Base-by-base conservation (phyloP, 2,888 invertebrate species). In the Bhutanitis thaidina region DNA sequence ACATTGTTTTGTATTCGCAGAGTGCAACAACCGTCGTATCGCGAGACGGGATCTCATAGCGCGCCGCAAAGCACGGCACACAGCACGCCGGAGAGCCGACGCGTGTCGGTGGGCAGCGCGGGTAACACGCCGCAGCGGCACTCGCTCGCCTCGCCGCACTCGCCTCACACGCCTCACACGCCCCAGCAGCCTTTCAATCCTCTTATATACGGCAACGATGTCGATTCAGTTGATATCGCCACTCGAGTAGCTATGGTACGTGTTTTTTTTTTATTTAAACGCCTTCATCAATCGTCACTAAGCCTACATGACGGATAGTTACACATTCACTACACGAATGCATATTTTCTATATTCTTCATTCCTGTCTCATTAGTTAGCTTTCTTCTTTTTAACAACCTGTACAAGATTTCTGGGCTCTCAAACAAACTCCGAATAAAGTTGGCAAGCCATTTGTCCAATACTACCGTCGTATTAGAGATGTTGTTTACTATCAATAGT, bases 171-270 rank as follows among this genome's bases (percentile, higher is more conserved):
- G 34, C 75, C 89, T 12, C 74, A 74, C 47, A 53, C 72, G 5
- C 65, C 66, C 5, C 84, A 91, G 7, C 91, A 91, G 65, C 91
- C 92, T 5, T 92, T 92, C 61, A 98, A 97, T 87, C 97, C 97
- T 0, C 95, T 98, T 69, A 96, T 98, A 61, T 97, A 95, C 74
- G 97, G 96, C 36, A 96, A 94, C 70, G 97, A 99, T 77, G 97
- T 98, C 0, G 99, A 99, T 79, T 98, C 98, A 0, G 99, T 99
- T 0, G 99, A 99, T 80, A 94, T 99, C 14, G 99, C 99, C 7
- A 98, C 98, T 0, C 90, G 99, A 55, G 98, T 99, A 39, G 99
- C 98, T 10, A 98, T 98, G 98, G 98, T 96, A 74, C 72, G 77
- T 66, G 7, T 16, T 13, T 35, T n/a, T n/a, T n/a, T n/a, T n/a